A percentile compares a stretch with the other conserved stretches of the same genome.
These are phyloP conservation scores for Blastobasis adustella DNA, from an alignment of 2,888 invertebrate species.

Conservation along the genomic window DNA sequence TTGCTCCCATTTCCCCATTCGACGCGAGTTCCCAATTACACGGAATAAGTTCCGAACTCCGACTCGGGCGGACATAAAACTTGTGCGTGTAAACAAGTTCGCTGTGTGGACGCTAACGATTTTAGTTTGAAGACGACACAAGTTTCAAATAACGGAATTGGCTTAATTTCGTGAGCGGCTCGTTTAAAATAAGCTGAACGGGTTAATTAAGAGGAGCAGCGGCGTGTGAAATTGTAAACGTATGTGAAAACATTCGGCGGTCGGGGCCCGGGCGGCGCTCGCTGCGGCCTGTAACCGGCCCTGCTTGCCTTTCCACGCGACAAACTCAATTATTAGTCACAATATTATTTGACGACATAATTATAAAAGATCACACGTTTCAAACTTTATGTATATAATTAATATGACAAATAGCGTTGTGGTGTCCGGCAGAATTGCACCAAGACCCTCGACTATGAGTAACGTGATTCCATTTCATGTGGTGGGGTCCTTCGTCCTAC, in stretches of 20 bases:
- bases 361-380: neutral
- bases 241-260: slow-evolving; percentile 53
- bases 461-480: no score
- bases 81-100: slow-evolving; percentile 29
- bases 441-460: slow-evolving; percentile 13
- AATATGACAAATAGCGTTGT: neutral
- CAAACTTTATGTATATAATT: neutral
- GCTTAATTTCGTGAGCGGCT: slow-evolving; percentile 9
- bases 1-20: slow-evolving; percentile 13
- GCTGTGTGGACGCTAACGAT: slow-evolving; percentile 22
- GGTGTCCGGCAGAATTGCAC: neutral
- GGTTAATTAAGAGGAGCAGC: slow-evolving; percentile 57
- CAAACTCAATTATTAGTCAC: neutral
- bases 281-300: slow-evolving; percentile 16
- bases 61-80: slow-evolving; percentile 21
- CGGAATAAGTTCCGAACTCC: slow-evolving; percentile 16
- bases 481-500: no score
- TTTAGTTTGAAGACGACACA: slow-evolving; percentile 31
- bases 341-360: neutral
- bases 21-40: slow-evolving; percentile 18
- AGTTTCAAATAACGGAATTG: slow-evolving; percentile 36
- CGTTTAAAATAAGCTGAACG: slow-evolving; percentile 47
- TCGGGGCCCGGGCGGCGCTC: slow-evolving; percentile 35
- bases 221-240: slow-evolving; percentile 61
- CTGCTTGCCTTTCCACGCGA: neutral